Base-by-base conservation (phyloP, 1,140 invertebrate genomes). In the Apocrypta bakeri region DNA sequence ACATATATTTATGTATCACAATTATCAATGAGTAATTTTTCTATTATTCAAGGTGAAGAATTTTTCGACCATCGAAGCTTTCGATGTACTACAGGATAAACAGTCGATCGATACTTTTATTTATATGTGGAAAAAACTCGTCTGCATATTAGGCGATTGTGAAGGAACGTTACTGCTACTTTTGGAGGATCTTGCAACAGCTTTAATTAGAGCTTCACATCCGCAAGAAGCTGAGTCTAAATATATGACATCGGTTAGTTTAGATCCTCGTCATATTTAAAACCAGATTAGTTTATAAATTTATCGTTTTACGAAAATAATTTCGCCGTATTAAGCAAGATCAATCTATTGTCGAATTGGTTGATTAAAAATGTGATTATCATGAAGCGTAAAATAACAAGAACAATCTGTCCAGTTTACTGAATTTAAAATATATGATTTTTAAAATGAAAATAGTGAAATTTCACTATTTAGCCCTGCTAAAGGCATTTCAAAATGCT, bases 41-140 rank as follows among this genome's bases (percentile, higher is more conserved):
- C 29, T 11, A 31, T 8, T 71, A 27, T 79, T 42, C 74, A 73
- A 77, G 81, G 74, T 69, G 79, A 66, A 79, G 76, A 27, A 85
- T 40, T 74, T 90, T 63, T 75, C 68, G 1, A n/a, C 85, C 17
- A 85, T 86, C 3, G 84, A 82, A 14, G 73, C 80, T 40, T 33
- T 79, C 11, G 81, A 79, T 75, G 73, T 81, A 24, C 83, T 40
- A 0, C 84, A 83, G 74, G 86, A 87, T 7, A 81, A 84, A 11
- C 81, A 86, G 64, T 82, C 76, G 31, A 75, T 64, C 29, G 81
- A 85, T 31, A 83, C 78, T 21, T 31, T 90, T 17, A 71, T 29
- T 7, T 84, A 89, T 81, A 86, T 88, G 81, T 90, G 89, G 90
- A 88, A 72, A 25, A 88, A 85, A 27, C 73, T 89, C 11, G 76